Conservation (phyloP, 2,888 invertebrate genomes). For the Nomada lathburiana region DNA sequence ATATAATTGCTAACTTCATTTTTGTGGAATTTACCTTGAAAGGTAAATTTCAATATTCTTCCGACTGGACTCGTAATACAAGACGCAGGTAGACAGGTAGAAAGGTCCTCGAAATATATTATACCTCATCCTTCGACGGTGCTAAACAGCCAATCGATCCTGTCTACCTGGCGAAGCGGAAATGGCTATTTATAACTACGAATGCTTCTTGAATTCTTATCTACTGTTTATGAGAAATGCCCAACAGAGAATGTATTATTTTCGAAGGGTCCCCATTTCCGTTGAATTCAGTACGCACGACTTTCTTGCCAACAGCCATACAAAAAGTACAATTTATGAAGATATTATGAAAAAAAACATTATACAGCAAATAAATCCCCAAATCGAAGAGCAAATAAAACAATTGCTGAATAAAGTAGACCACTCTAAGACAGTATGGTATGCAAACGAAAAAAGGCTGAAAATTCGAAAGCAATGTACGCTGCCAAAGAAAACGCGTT, state of each 20-base stretch:
- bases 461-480: conserved; percentile 24
- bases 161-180: conserved; percentile 69
- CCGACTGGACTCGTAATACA: background rate
- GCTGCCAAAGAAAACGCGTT: conserved; percentile 19
- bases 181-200: conserved; percentile 68
- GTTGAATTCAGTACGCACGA: background rate
- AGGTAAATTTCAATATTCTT: background rate
- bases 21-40: background rate
- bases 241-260: conserved; percentile 13
- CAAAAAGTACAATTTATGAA: background rate
- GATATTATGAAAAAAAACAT: background rate
- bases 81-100: conserved; percentile 1
- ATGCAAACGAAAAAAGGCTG: background rate
- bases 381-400: too few species aligned
- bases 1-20: background rate
- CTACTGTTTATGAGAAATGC: conserved; percentile 36
- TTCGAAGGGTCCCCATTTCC: background rate
- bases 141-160: conserved; percentile 55
- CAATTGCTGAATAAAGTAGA: background rate
- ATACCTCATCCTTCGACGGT: conserved; percentile 52
- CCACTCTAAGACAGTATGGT: background rate
- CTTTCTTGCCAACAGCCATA: background rate
- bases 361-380: too few species aligned
- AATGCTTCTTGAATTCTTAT: conserved; percentile 71
- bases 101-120: background rate